These are phyloP conservation scores for Drosophila recens DNA, from an alignment of 2,888 invertebrate genomes.

Conservation along the genomic window DNA sequence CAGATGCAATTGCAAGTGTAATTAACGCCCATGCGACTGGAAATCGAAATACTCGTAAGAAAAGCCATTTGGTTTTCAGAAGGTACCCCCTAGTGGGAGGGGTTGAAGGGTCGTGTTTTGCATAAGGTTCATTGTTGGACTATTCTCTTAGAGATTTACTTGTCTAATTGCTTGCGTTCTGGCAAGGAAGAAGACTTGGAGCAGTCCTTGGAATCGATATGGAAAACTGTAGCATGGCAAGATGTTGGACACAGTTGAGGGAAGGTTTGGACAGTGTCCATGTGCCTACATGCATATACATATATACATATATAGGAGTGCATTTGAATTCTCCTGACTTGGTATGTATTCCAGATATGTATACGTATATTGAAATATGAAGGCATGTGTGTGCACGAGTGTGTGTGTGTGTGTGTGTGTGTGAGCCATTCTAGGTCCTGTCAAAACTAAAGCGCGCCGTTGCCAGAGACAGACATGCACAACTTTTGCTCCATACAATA, in stretches of 20 bases:
- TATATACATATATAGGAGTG: conserved; percentile 20
- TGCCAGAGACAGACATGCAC: conserved; percentile 73
- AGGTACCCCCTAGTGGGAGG: no score
- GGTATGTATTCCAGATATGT: conserved; percentile 36
- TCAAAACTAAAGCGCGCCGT: conserved; percentile 76
- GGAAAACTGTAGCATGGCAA: conserved; percentile 48
- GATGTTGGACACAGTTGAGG: conserved; percentile 53
- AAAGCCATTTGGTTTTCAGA: background rate
- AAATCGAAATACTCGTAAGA: background rate
- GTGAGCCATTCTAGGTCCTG: conserved; percentile 65
- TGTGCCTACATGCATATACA: conserved; percentile 13
- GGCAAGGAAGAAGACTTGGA: conserved; percentile 23
- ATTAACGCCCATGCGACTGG: background rate
- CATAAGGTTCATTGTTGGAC: conserved; percentile 5
- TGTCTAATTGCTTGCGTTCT: conserved; percentile 55
- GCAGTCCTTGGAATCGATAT: conserved; percentile 35
- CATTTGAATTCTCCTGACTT: conserved; percentile 51
- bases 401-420: conserved; percentile 22
- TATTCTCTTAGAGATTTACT: conserved; percentile 11
- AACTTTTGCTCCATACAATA: conserved; percentile 78
- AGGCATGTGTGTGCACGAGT: conserved; percentile 27
- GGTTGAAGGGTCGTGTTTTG: background rate
- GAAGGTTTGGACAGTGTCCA: conserved; percentile 47
- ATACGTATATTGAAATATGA: conserved; percentile 39
- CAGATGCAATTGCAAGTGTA: background rate